phyloP scores from a whole-genome alignment of 2,113 vertebrate genomes.

The Suncus etruscus region DNA sequence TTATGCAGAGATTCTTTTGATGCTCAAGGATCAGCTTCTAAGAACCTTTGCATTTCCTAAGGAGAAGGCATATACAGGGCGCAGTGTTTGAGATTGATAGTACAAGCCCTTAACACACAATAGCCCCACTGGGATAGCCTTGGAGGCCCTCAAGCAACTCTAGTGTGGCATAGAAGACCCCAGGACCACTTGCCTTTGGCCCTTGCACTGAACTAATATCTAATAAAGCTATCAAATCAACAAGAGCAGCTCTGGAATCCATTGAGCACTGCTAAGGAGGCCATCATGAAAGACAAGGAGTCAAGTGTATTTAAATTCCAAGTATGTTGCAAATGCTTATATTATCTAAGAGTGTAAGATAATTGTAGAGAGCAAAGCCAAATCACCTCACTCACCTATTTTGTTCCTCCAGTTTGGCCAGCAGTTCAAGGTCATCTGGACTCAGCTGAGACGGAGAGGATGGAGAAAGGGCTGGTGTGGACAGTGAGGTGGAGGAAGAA shows the following conservation, averaged over 20 bases:
- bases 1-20: too few relatives aligned
- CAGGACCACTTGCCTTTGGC: too few relatives aligned
- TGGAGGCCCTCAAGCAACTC: too few relatives aligned
- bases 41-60: neutral
- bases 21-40: too few relatives aligned
- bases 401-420: constrained; percentile 98
- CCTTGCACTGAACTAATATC: too few relatives aligned
- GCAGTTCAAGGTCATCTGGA: constrained; percentile 95
- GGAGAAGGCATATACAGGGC: neutral
- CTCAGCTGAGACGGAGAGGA: constrained; percentile 93
- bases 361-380: constrained; percentile 4
- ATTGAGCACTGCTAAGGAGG: too few relatives aligned
- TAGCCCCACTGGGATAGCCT: too few relatives aligned
- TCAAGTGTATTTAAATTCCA: neutral
- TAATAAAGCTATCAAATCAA: too few relatives aligned
- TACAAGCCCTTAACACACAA: too few relatives aligned
- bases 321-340: neutral
- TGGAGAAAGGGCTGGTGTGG: constrained; percentile 92
- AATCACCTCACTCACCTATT: constrained; percentile 91
- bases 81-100: too few relatives aligned
- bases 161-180: too few relatives aligned
- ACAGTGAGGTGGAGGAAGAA: constrained; percentile 92
- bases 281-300: neutral
- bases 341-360: neutral
- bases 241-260: too few relatives aligned